Evolutionary conservation across 2,888 invertebrate genomes (phyloP).

Genomic region (Phytoseiulus persimilis): DNA sequence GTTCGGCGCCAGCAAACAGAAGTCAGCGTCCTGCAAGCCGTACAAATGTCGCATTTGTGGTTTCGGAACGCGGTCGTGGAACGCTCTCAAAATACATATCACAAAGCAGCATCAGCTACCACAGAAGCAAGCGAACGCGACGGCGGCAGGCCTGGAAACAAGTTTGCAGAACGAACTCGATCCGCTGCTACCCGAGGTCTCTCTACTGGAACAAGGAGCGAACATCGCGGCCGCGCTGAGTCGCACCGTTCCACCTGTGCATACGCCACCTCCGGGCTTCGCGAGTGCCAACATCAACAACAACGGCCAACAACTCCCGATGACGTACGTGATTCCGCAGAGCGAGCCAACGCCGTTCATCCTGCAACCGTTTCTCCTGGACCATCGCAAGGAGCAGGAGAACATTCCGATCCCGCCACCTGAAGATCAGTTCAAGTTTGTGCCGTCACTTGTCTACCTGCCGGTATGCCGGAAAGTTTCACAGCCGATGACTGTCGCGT

Average conservation of each 20-base stretch:
- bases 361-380: slow-evolving; percentile 85
- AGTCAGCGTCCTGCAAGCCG: slow-evolving; percentile 43
- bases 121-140: slow-evolving; percentile 46
- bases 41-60: slow-evolving; percentile 50
- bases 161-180: slow-evolving; percentile 39
- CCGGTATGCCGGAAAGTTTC: slow-evolving; percentile 80
- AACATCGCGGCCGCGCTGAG: slow-evolving; percentile 37
- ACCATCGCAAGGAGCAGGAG: slow-evolving; percentile 54
- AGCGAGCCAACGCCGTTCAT: slow-evolving; percentile 55
- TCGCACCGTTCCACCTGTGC: slow-evolving; percentile 25
- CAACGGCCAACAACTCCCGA: slow-evolving; percentile 48
- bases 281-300: slow-evolving; percentile 42
- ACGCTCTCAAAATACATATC: slow-evolving; percentile 52
- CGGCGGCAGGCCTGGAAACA: slow-evolving; percentile 44
- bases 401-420: slow-evolving; percentile 44
- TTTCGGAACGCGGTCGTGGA: slow-evolving; percentile 48
- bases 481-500: slow-evolving; percentile 77
- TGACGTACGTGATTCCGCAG: slow-evolving; percentile 50
- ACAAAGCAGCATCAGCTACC: slow-evolving; percentile 52
- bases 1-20: slow-evolving; percentile 42
- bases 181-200: slow-evolving; percentile 30
- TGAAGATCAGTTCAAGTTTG: slow-evolving; percentile 57
- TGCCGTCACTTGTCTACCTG: slow-evolving; percentile 84
- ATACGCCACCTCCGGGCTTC: slow-evolving; percentile 43
- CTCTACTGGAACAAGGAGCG: slow-evolving; percentile 9